Conservation (phyloP, 2,888 invertebrate genomes). For the Merodon equestris region DNA sequence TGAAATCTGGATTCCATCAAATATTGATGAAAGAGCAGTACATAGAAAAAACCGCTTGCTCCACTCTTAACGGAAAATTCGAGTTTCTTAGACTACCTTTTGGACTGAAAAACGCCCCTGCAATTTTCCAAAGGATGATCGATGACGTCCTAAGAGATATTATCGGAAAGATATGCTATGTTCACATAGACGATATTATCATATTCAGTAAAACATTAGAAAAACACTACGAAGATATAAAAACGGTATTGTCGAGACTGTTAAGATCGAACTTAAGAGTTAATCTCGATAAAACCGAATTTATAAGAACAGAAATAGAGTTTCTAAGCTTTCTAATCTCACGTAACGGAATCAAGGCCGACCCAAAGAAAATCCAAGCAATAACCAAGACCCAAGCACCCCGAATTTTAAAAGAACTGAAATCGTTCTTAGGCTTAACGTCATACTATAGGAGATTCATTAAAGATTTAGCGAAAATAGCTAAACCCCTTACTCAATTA, state of each 20-base stretch:
- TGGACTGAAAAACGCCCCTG: no score
- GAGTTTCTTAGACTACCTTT: no score
- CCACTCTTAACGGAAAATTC: no score
- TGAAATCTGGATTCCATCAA: slow-evolving; percentile 56
- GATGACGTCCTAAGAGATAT: slow-evolving; percentile 35
- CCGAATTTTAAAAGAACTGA: neutral
- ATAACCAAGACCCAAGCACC: slow-evolving; percentile 1
- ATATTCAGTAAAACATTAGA: no score
- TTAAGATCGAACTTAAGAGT: slow-evolving; percentile 1
- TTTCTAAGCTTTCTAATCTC: neutral
- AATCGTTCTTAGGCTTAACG: slow-evolving; percentile 15
- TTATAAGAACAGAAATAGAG: slow-evolving; percentile 5
- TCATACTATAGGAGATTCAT: slow-evolving; percentile 12
- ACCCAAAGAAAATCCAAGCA: slow-evolving; percentile 1
- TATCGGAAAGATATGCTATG: slow-evolving; percentile 38
- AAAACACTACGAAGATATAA: neutral
- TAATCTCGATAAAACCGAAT: slow-evolving; percentile 11
- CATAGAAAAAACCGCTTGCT: no score
- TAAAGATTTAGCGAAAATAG: slow-evolving; percentile 1
- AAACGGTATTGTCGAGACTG: neutral
- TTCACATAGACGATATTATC: no score
- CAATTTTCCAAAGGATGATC: slow-evolving; percentile 44
- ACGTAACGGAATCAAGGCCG: neutral
- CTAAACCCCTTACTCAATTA: neutral
- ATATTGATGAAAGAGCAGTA: slow-evolving; percentile 37